phyloP scores from a whole-genome alignment of 2,797 vertebrate species.

The Benthosema pterotum region DNA sequence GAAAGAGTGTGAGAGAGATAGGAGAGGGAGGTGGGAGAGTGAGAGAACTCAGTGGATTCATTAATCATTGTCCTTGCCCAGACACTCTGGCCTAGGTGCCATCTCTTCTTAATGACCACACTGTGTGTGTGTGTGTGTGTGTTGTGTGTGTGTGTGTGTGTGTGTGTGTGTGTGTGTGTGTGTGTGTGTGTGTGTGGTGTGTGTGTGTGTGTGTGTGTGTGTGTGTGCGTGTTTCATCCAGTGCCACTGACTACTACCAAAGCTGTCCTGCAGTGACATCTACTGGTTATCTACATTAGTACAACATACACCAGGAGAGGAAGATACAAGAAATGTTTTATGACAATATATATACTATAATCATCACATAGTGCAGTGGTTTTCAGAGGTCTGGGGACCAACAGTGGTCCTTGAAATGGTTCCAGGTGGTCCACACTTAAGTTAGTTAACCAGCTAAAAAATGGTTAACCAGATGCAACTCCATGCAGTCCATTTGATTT shows the following conservation, averaged over 20 bases:
- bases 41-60: constrained; percentile 47
- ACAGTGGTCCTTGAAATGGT: too few species aligned
- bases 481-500: too few species aligned
- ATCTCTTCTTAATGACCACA: constrained; percentile 55
- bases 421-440: too few species aligned
- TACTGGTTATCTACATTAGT: constrained; percentile 36
- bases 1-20: neutral
- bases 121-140: constrained; percentile 14
- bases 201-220: constrained; percentile 8
- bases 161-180: constrained; percentile 17
- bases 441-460: too few species aligned
- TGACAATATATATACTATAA: neutral
- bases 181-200: neutral
- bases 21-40: constrained; percentile 9
- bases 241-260: constrained; percentile 4
- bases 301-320: too few species aligned
- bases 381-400: too few species aligned
- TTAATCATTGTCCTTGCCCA: constrained; percentile 67
- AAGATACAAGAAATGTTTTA: neutral
- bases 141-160: constrained; percentile 21
- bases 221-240: neutral
- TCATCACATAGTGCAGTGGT: neutral
- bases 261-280: constrained; percentile 49
- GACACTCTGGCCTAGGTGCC: constrained; percentile 46
- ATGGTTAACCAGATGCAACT: too few species aligned